phyloP scores from a whole-genome alignment of 1,140 invertebrate species.

The Colletes latitarsis region DNA sequence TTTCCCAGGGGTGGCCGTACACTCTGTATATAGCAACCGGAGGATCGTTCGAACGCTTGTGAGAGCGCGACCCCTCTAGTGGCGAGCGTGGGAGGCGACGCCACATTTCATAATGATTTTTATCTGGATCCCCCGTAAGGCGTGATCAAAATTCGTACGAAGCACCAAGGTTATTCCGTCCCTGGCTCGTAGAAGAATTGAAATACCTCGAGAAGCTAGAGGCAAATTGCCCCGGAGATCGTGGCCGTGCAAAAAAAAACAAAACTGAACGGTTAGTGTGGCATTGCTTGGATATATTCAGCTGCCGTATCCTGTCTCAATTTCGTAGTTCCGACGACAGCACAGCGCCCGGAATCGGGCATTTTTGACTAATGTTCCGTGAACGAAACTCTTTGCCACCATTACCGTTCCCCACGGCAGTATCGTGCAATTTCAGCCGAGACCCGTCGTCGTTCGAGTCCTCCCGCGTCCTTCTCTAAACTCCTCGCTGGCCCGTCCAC shows the following conservation, averaged over 20 bases:
- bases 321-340: slow-evolving; percentile 44
- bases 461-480: neutral
- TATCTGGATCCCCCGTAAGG: too few species aligned
- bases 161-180: neutral
- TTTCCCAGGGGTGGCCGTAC: too few species aligned
- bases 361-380: slow-evolving; percentile 79
- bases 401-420: slow-evolving; percentile 70
- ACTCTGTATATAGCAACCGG: too few species aligned
- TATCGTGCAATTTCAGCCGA: slow-evolving; percentile 66
- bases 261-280: slow-evolving; percentile 71
- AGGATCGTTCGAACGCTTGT: too few species aligned
- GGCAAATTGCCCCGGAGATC: slow-evolving; percentile 71
- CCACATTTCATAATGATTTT: too few species aligned
- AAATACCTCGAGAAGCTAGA: slow-evolving; percentile 63
- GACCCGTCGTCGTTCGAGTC: neutral
- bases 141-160: neutral
- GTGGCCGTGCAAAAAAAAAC: slow-evolving; percentile 38
- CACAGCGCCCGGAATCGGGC: slow-evolving; percentile 56
- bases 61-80: too few species aligned
- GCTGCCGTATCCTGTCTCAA: slow-evolving; percentile 13
- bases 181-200: slow-evolving; percentile 9
- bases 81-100: too few species aligned
- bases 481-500: slow-evolving; percentile 48
- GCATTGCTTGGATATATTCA: slow-evolving; percentile 58
- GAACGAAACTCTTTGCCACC: slow-evolving; percentile 76